phyloP scores from a whole-genome alignment of 2,797 vertebrate genomes.

The Tapirus indicus region DNA sequence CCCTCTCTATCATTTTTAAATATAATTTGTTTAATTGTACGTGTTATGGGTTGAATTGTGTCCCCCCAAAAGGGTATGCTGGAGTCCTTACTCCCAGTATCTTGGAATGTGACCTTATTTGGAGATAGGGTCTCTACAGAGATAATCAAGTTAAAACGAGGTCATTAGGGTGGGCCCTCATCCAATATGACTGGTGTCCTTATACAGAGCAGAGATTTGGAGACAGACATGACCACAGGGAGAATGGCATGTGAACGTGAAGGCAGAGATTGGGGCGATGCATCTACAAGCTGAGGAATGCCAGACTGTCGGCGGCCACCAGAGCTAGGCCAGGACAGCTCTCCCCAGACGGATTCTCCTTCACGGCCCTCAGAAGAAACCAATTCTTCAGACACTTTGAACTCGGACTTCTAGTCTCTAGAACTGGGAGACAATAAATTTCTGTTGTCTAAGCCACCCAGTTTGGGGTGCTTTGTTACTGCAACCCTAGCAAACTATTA shows the following conservation, averaged over 20 bases:
- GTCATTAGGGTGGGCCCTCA: background rate
- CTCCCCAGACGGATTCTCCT: background rate
- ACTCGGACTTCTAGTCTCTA: background rate
- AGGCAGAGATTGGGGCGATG: background rate
- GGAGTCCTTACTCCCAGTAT: background rate
- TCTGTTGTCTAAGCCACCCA: background rate
- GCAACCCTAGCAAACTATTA: background rate
- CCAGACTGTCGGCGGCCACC: background rate
- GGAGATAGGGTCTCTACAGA: background rate
- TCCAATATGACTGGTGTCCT: background rate
- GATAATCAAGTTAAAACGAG: background rate
- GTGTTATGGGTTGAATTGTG: background rate
- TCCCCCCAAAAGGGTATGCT: background rate
- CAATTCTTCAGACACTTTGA: background rate
- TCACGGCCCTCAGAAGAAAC: background rate
- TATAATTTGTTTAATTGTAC: background rate
- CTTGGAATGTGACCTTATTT: background rate
- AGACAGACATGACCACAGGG: background rate
- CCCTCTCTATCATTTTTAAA: background rate
- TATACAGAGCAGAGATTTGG: background rate
- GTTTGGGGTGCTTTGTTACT: background rate
- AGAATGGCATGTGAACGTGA: background rate
- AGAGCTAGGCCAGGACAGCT: background rate
- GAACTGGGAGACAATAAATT: background rate
- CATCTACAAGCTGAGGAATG: background rate